Percentiles rank a stretch among this genome's conserved stretches.
phyloP scores from a whole-genome alignment of 2,797 vertebrate genomes.

The Acomys russatus region DNA sequence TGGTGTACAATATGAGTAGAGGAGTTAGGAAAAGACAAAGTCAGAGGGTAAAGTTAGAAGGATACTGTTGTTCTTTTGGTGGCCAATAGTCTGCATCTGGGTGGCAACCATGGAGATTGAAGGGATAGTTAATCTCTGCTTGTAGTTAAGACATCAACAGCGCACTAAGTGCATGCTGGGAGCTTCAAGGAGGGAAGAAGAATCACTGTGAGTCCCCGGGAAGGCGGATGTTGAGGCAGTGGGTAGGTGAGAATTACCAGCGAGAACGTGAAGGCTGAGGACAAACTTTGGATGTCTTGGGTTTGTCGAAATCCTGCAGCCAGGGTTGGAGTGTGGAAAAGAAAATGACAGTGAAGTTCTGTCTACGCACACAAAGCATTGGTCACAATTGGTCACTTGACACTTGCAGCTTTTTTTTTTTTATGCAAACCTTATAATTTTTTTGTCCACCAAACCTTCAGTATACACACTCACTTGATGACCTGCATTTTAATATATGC shows the following conservation, averaged over 20 bases:
- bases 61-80: neutral
- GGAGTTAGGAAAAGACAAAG: constrained; percentile 5
- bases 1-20: neutral
- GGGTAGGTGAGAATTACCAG: neutral
- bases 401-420: neutral
- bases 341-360: constrained; percentile 1
- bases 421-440: neutral
- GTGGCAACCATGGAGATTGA: neutral
- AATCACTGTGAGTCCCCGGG: neutral
- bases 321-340: neutral
- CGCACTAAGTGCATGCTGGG: neutral
- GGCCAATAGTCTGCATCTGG: neutral
- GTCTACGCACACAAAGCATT: neutral
- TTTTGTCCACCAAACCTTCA: neutral
- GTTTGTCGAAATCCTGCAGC: constrained; percentile 21
- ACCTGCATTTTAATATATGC: neutral
- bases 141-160: neutral
- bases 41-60: neutral
- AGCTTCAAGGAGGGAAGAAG: neutral
- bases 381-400: neutral
- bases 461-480: neutral
- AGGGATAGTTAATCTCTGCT: neutral
- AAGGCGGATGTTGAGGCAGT: neutral
- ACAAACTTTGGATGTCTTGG: neutral
- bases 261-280: neutral